Evolutionary conservation across 64 coral and sea anemone species (phyloP).

Genomic region (Montipora capricornis): DNA sequence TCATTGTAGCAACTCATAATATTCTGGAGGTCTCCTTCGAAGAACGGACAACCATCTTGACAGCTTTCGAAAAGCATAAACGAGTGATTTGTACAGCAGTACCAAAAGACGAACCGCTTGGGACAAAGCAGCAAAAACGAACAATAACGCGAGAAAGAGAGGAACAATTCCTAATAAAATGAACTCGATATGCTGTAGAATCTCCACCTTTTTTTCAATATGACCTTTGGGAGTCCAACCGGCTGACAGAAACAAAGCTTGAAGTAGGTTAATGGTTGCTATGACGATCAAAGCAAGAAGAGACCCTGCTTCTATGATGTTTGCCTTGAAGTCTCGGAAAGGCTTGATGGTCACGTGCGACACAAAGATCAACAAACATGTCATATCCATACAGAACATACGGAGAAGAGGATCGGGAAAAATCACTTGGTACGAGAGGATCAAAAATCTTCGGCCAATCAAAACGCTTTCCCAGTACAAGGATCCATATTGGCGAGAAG

Average conservation of each 20-base stretch:
- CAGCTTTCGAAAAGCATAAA: neutral
- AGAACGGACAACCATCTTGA: neutral
- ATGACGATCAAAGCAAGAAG: constrained; percentile 60
- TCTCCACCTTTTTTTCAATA: neutral
- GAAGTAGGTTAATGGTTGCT: constrained; percentile 53
- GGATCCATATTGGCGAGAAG: constrained; percentile 22
- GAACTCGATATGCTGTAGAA: constrained; percentile 54
- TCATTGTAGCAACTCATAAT: neutral
- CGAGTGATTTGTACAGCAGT: neutral
- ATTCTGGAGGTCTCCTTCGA: neutral
- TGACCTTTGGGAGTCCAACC: constrained; percentile 45
- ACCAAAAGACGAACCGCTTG: constrained; percentile 49
- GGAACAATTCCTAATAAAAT: constrained; percentile 50
- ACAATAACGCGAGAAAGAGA: constrained; percentile 2
- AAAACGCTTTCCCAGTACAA: constrained; percentile 87
- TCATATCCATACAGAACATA: constrained; percentile 53
- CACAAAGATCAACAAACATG: constrained; percentile 48
- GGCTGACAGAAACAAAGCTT: constrained; percentile 54
- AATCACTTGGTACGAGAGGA: constrained; percentile 70
- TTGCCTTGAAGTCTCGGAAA: constrained; percentile 60
- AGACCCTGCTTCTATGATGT: constrained; percentile 58
- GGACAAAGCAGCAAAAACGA: constrained; percentile 33
- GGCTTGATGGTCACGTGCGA: constrained; percentile 50
- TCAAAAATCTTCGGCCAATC: constrained; percentile 77
- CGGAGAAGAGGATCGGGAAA: constrained; percentile 73